Percentiles rank a stretch among this genome's conserved stretches.
phyloP scores from a whole-genome alignment of 2,113 vertebrate species.

The Erinaceus europaeus region DNA sequence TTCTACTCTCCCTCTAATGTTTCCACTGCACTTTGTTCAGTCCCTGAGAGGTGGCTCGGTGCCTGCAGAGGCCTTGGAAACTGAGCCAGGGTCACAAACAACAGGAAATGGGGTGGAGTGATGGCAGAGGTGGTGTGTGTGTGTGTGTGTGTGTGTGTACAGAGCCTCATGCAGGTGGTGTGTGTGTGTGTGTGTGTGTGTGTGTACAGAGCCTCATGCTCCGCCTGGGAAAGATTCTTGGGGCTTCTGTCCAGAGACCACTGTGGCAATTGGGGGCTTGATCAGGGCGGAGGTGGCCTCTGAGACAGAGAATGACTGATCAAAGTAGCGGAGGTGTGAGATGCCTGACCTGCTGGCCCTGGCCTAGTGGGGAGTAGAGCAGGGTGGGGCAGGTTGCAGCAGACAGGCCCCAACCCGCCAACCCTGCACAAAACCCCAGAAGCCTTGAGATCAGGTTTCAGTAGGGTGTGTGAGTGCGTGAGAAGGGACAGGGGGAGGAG shows the following conservation, averaged over 20 bases:
- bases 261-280: neutral
- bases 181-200: neutral
- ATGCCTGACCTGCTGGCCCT: constrained; percentile 52
- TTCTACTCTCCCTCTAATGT: neutral
- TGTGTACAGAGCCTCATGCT: neutral
- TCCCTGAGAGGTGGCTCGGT: neutral
- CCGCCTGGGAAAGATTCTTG: neutral
- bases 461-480: constrained; percentile 71
- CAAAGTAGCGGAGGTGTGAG: neutral
- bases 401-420: constrained; percentile 62
- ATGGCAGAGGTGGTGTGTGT: neutral
- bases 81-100: constrained; percentile 43
- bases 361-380: constrained; percentile 41
- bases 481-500: constrained; percentile 54
- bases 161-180: neutral
- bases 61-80: constrained; percentile 18
- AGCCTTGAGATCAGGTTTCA: constrained; percentile 65
- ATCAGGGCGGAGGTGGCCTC: neutral
- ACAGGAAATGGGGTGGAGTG: constrained; percentile 57
- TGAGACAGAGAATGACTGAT: constrained; percentile 12
- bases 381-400: constrained; percentile 44
- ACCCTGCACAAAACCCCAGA: neutral
- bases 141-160: neutral
- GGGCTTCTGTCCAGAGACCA: neutral
- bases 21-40: neutral